phyloP scores from a whole-genome alignment of 2,888 invertebrate genomes.

The Apamea crenata region DNA sequence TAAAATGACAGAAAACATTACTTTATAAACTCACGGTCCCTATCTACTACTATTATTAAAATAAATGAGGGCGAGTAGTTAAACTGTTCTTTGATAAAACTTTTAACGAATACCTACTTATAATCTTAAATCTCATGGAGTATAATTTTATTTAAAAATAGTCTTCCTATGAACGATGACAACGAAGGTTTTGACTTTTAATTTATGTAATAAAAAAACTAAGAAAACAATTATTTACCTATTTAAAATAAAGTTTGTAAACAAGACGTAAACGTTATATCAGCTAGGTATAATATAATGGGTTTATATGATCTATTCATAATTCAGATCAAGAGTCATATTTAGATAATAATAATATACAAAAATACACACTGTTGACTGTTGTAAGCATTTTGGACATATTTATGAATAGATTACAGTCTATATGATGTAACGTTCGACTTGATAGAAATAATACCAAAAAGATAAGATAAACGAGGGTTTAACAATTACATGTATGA shows the following conservation, averaged over 20 bases:
- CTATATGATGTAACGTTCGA: slow-evolving; percentile 49
- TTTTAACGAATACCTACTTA: not conserved
- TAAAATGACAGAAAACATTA: not conserved
- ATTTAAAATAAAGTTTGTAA: slow-evolving; percentile 22
- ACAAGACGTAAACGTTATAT: not conserved
- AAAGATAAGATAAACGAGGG: slow-evolving; percentile 57
- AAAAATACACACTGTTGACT: slow-evolving; percentile 24
- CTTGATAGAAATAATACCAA: slow-evolving; percentile 54
- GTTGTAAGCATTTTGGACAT: slow-evolving; percentile 13
- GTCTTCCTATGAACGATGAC: not conserved
- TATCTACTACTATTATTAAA: not conserved
- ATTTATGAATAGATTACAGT: slow-evolving; percentile 52
- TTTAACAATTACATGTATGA: slow-evolving; percentile 36
- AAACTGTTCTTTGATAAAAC: not conserved
- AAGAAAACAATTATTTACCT: not conserved
- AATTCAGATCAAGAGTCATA: slow-evolving; percentile 1
- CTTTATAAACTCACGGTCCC: not conserved
- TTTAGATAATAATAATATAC: slow-evolving; percentile 6
- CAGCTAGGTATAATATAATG: not conserved
- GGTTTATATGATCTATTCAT: not conserved
- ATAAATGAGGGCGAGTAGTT: not conserved
- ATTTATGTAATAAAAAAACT: not conserved
- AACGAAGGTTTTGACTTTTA: not conserved
- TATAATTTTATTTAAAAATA: not conserved
- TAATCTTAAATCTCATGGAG: not conserved